Evolutionary conservation across 2,797 vertebrate species (phyloP).

Genomic region (Urosaurus nigricauda): DNA sequence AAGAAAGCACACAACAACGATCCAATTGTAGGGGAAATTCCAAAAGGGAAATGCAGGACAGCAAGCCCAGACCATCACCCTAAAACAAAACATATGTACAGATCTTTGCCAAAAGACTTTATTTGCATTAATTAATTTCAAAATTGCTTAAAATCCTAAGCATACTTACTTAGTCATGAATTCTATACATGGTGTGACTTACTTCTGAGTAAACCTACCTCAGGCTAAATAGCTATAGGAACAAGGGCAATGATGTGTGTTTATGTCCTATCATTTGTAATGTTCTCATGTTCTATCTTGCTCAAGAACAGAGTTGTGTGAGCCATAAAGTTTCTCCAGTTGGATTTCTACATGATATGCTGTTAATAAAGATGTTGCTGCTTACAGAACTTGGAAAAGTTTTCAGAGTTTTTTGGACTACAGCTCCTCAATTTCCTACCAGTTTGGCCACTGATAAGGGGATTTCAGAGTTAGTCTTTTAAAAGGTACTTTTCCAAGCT

Average conservation of each 20-base stretch:
- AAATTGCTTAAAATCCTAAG: conserved; percentile 1
- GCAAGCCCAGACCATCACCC: not conserved
- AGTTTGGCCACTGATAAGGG: no score
- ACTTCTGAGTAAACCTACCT: not conserved
- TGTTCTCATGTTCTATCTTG: not conserved
- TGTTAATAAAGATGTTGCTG: not conserved
- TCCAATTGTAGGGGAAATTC: not conserved
- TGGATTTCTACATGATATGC: conserved; percentile 4
- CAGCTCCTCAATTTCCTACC: no score
- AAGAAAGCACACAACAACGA: no score
- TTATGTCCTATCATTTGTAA: not conserved
- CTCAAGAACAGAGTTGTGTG: not conserved
- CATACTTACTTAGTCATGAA: not conserved
- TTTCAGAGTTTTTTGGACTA: no score
- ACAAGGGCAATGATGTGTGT: not conserved
- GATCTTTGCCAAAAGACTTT: not conserved
- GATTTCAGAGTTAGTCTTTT: no score
- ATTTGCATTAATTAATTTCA: not conserved
- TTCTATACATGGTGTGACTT: not conserved
- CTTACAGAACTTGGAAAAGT: no score
- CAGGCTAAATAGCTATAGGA: not conserved
- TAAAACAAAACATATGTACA: not conserved
- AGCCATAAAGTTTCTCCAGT: not conserved
- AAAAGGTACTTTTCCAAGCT: no score
- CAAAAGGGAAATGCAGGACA: not conserved